These are phyloP conservation scores for Rhynchophorus ferrugineus DNA, from an alignment of 1,140 invertebrate genomes.

Conservation along the genomic window DNA sequence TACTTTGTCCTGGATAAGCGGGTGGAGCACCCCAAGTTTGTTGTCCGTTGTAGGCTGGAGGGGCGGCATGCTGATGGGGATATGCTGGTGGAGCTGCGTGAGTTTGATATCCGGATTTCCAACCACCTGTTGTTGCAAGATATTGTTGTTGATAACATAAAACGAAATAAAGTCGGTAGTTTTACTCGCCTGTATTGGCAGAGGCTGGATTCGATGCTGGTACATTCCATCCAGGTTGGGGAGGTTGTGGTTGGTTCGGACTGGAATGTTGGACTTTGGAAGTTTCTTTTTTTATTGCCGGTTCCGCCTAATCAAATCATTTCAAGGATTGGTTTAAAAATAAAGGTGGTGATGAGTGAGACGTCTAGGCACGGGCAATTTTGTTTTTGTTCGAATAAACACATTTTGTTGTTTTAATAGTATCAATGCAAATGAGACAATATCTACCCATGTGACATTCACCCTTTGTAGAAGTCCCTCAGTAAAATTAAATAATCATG, in stretches of 20 bases:
- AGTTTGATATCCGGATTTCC: slow-evolving; percentile 21
- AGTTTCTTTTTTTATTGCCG: slow-evolving; percentile 17
- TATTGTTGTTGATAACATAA: too few species aligned
- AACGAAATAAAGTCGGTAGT: too few species aligned
- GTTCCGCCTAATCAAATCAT: too few species aligned
- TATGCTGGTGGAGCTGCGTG: slow-evolving; percentile 7
- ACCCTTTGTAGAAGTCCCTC: too few species aligned
- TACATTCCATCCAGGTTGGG: slow-evolving; percentile 22
- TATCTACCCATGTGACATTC: too few species aligned
- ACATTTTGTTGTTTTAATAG: too few species aligned
- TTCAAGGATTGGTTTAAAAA: too few species aligned
- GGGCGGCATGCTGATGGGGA: slow-evolving; percentile 13
- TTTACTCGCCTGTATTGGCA: slow-evolving; percentile 6
- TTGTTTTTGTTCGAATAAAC: too few species aligned
- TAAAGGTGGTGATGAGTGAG: too few species aligned
- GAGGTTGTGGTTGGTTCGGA: slow-evolving; percentile 7
- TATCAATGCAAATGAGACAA: too few species aligned
- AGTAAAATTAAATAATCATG: too few species aligned
- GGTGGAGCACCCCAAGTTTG: slow-evolving; percentile 7
- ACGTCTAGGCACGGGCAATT: too few species aligned
- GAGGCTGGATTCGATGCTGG: slow-evolving; percentile 10
- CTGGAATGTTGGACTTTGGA: slow-evolving; percentile 15
- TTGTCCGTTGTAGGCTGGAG: slow-evolving; percentile 17
- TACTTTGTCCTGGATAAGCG: slow-evolving; percentile 5
- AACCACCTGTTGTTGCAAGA: slow-evolving; percentile 4